Percentiles rank a stretch among this genome's conserved stretches.
These are phyloP conservation scores for Cyanoramphus novaezelandiae DNA, from an alignment of 2,113 vertebrate species.

Conservation along the genomic window DNA sequence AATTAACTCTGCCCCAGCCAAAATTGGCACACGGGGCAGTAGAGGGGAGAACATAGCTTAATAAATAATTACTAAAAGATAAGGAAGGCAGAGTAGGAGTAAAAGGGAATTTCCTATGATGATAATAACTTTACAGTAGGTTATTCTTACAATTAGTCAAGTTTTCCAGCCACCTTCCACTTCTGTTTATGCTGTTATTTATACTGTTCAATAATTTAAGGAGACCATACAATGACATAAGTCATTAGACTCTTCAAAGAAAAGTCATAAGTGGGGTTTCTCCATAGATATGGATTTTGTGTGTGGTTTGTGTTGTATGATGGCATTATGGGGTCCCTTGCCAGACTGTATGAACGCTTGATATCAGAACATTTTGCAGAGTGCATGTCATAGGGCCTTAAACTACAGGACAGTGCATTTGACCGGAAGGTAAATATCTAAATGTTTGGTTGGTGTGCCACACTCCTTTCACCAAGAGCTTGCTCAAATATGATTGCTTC, in stretches of 20 bases:
- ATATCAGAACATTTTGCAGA: not conserved
- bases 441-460: not conserved
- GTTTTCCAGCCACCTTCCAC: not conserved
- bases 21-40: not conserved
- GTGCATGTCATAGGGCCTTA: not conserved
- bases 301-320: not conserved
- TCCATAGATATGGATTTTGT: not conserved
- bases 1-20: not conserved
- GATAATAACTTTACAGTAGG: not conserved
- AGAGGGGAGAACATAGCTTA: not conserved
- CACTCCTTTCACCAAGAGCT: not conserved
- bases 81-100: not conserved
- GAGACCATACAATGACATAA: not conserved
- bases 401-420: fast-evolving
- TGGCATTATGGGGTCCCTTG: not conserved
- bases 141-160: not conserved
- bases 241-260: not conserved
- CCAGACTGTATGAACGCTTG: fast-evolving
- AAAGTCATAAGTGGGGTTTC: not conserved
- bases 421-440: fast-evolving
- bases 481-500: not conserved
- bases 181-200: not conserved
- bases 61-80: not conserved
- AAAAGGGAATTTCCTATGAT: not conserved
- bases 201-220: not conserved